Conservation (phyloP, 1,140 invertebrate species). For the Halesus radiatus region DNA sequence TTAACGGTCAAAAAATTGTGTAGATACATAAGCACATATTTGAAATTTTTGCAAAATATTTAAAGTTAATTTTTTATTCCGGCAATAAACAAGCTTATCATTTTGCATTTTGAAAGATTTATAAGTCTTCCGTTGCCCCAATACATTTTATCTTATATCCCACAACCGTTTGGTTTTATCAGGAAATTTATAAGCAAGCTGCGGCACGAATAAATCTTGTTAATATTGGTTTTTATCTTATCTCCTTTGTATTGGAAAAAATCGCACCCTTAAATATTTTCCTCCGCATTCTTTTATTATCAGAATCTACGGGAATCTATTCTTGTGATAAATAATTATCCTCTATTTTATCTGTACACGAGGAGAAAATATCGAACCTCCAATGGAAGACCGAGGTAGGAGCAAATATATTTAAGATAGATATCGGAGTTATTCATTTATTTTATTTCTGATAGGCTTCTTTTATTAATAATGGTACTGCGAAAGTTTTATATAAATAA, state of each 20-base stretch:
- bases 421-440: background rate
- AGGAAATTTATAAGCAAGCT: constrained; percentile 33
- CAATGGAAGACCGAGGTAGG: background rate
- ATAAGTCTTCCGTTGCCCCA: constrained; percentile 9
- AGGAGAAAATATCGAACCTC: background rate
- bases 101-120: constrained; percentile 35
- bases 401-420: too few species aligned
- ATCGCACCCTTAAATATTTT: constrained; percentile 35
- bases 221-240: constrained; percentile 39
- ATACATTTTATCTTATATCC: constrained; percentile 1
- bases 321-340: constrained; percentile 29
- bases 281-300: constrained; percentile 19
- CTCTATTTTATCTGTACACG: constrained; percentile 1
- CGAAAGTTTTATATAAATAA: too few species aligned
- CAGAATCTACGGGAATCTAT: constrained; percentile 7
- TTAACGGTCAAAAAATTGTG: too few species aligned
- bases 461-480: too few species aligned
- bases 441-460: background rate
- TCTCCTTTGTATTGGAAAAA: constrained; percentile 36
- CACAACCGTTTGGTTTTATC: constrained; percentile 9
- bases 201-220: constrained; percentile 22
- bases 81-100: constrained; percentile 20
- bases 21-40: too few species aligned
- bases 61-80: background rate
- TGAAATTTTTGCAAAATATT: too few species aligned